These are phyloP conservation scores for Hesperia comma DNA, from an alignment of 2,888 invertebrate genomes.

Conservation along the genomic window DNA sequence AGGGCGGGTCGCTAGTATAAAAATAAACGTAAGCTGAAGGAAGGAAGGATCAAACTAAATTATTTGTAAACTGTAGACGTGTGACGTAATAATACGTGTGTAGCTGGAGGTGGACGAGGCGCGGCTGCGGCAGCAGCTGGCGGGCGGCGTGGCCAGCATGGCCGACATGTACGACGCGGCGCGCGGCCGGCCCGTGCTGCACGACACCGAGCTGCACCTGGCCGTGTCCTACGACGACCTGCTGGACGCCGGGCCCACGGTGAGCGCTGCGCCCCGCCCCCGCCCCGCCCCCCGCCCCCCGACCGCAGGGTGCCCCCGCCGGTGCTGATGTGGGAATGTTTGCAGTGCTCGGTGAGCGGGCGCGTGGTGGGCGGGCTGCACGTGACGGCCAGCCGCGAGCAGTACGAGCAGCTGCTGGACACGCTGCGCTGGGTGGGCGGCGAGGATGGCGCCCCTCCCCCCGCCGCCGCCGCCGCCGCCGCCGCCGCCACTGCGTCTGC, in stretches of 20 bases:
- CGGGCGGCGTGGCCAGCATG: slow-evolving; percentile 73
- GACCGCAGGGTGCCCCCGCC: too few species aligned
- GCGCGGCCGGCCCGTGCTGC: slow-evolving; percentile 93
- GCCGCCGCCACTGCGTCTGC: slow-evolving; percentile 25
- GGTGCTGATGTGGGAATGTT: too few species aligned
- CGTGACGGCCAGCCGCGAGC: slow-evolving; percentile 92
- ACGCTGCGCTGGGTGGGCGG: slow-evolving; percentile 77
- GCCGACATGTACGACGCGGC: slow-evolving; percentile 90
- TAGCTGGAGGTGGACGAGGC: slow-evolving; percentile 72
- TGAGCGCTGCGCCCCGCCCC: not conserved
- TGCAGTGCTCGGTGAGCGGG: slow-evolving; percentile 86
- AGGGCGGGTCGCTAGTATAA: too few species aligned
- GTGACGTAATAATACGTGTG: not conserved
- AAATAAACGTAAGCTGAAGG: too few species aligned
- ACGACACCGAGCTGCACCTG: slow-evolving; percentile 93
- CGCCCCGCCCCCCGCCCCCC: not conserved
- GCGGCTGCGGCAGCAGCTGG: slow-evolving; percentile 56
- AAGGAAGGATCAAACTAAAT: too few species aligned
- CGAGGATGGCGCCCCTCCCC: slow-evolving; percentile 41
- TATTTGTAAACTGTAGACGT: too few species aligned
- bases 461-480: slow-evolving; percentile 38
- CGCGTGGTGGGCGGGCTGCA: slow-evolving; percentile 92
- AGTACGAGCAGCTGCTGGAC: slow-evolving; percentile 95
- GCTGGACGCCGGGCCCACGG: slow-evolving; percentile 47
- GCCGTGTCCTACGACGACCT: slow-evolving; percentile 78